Percentiles rank a stretch among this genome's conserved stretches.
Evolutionary conservation across 2,888 invertebrate genomes (phyloP).

Genomic region (Tetheella fluctuosa): DNA sequence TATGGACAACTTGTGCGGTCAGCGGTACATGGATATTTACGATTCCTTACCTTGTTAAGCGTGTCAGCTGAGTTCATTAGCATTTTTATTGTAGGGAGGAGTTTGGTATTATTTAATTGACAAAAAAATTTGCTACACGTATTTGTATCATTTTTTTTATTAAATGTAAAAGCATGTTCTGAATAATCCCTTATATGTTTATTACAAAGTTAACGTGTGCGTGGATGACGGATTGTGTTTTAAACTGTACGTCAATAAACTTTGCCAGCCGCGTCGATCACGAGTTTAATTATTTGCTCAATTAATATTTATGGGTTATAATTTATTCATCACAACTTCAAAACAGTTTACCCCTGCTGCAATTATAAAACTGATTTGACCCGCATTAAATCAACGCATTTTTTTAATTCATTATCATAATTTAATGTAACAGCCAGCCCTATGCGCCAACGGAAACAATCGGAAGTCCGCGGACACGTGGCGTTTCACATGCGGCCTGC

Average conservation of each 20-base stretch:
- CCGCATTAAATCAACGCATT: too few species aligned
- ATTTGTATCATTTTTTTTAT: conserved; percentile 2
- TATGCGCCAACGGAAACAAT: neutral
- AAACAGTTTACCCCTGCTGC: too few species aligned
- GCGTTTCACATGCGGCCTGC: conserved; percentile 34
- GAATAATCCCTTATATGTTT: neutral
- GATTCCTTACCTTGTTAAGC: conserved; percentile 8
- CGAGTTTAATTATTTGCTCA: too few species aligned
- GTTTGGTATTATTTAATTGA: neutral
- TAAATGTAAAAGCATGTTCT: neutral
- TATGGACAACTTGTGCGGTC: conserved; percentile 16
- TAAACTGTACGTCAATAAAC: neutral
- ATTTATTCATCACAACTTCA: too few species aligned
- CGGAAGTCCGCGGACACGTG: conserved; percentile 25
- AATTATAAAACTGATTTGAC: too few species aligned
- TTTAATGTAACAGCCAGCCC: neutral
- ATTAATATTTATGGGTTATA: too few species aligned
- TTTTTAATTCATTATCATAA: too few species aligned
- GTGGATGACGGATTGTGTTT: conserved; percentile 1
- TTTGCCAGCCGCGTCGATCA: too few species aligned
- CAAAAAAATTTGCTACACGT: conserved; percentile 1
- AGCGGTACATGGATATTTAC: conserved; percentile 1
- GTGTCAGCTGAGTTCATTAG: conserved; percentile 2
- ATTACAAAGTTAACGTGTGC: neutral
- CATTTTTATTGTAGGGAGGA: neutral